Percentiles rank a stretch among this genome's conserved stretches.
phyloP scores from a whole-genome alignment of 2,113 vertebrate species.

The Notechis scutatus region DNA sequence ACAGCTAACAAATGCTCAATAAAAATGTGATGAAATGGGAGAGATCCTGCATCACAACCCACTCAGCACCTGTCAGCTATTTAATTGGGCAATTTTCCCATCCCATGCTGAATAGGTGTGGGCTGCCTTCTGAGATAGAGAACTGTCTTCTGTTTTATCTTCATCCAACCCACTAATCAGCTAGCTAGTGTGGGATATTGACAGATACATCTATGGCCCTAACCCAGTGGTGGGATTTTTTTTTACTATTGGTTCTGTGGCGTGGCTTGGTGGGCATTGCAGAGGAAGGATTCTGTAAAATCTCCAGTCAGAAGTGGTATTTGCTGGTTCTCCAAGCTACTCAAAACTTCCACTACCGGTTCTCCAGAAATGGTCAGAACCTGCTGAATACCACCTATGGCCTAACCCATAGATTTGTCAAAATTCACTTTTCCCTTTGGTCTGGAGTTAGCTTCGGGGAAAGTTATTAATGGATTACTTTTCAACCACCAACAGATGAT shows the following conservation, averaged over 20 bases:
- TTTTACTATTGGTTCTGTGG: too few species aligned
- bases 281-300: too few species aligned
- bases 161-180: background rate
- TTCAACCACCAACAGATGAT: background rate
- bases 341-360: too few species aligned
- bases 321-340: too few species aligned
- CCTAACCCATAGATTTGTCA: background rate
- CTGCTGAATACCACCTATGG: too few species aligned
- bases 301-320: too few species aligned
- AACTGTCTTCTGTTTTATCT: background rate
- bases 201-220: background rate
- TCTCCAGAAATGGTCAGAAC: too few species aligned
- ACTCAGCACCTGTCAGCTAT: background rate
- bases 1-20: background rate
- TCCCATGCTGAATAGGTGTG: background rate
- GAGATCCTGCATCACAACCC: background rate
- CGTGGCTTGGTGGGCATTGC: too few species aligned
- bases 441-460: background rate
- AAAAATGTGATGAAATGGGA: background rate
- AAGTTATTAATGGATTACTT: background rate
- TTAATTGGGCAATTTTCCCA: background rate
- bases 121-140: background rate
- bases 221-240: background rate
- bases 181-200: background rate
- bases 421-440: background rate